Percentiles rank a stretch among this genome's conserved stretches.
Evolutionary conservation across 1,140 invertebrate genomes (phyloP).

Genomic region (Eciton burchellii): DNA sequence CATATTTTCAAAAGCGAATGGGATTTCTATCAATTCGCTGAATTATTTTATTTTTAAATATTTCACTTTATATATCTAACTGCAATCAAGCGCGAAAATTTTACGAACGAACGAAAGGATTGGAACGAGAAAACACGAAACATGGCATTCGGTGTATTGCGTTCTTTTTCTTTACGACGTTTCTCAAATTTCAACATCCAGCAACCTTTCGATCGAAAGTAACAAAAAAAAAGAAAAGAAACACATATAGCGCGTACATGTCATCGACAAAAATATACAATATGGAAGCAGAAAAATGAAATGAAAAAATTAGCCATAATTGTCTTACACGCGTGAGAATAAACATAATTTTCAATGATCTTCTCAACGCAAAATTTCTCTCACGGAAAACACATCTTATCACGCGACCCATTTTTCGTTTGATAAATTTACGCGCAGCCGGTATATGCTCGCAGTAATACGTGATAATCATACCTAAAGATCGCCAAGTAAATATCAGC

Average conservation of each 20-base stretch:
- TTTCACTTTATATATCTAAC: slow-evolving; percentile 23
- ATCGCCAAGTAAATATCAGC: slow-evolving; percentile 19
- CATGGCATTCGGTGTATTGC: neutral
- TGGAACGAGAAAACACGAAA: slow-evolving; percentile 13
- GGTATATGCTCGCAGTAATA: neutral
- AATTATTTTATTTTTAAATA: neutral
- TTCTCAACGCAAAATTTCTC: neutral
- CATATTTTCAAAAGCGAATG: slow-evolving; percentile 8
- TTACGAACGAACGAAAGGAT: neutral
- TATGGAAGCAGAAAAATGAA: neutral
- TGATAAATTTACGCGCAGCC: slow-evolving; percentile 14
- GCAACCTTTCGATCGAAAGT: neutral
- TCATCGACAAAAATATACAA: neutral
- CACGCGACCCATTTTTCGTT: slow-evolving; percentile 12
- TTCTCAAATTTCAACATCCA: slow-evolving; percentile 13
- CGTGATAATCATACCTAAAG: neutral
- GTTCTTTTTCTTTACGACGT: slow-evolving; percentile 8
- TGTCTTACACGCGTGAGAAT: neutral
- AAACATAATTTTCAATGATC: neutral
- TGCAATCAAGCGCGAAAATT: slow-evolving; percentile 37
- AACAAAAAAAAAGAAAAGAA: neutral
- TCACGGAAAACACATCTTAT: neutral
- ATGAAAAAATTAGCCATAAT: slow-evolving; percentile 6
- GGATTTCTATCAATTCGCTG: neutral
- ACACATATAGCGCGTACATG: neutral